These are phyloP conservation scores for Drosophila kikkawai DNA, from an alignment of 1,140 invertebrate species.

Conservation along the genomic window DNA sequence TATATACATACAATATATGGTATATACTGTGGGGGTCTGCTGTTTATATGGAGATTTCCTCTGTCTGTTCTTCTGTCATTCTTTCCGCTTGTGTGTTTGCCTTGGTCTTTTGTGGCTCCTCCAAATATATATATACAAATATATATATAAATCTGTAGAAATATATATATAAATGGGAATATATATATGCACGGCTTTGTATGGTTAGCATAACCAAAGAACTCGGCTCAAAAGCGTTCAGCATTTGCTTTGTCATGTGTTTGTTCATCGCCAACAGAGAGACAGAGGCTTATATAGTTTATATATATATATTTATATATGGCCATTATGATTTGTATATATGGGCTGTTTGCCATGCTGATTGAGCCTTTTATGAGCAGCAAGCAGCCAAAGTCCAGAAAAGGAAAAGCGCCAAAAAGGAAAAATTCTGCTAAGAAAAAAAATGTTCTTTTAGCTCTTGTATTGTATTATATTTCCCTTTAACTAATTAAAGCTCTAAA, in stretches of 20 bases:
- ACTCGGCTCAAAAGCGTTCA: slow-evolving; percentile 62
- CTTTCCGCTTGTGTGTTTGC: slow-evolving; percentile 49
- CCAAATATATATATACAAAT: slow-evolving; percentile 31
- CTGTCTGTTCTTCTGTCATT: slow-evolving; percentile 53
- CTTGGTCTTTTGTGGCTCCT: slow-evolving; percentile 59
- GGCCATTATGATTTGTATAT: slow-evolving; percentile 65
- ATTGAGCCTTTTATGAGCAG: slow-evolving; percentile 65
- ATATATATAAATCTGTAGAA: slow-evolving; percentile 39
- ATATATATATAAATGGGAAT: slow-evolving; percentile 31
- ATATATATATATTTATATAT: slow-evolving; percentile 35
- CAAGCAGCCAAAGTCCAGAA: slow-evolving; percentile 3
- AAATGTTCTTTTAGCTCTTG: too few species aligned
- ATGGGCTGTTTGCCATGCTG: slow-evolving; percentile 70
- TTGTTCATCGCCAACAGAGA: slow-evolving; percentile 39
- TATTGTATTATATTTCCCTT: neutral
- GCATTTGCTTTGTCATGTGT: slow-evolving; percentile 69
- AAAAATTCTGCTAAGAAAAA: slow-evolving; percentile 20
- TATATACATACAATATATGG: slow-evolving; percentile 17
- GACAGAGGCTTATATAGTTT: slow-evolving; percentile 8
- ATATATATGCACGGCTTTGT: slow-evolving; percentile 29
- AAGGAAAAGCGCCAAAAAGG: slow-evolving; percentile 28
- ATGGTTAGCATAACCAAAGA: slow-evolving; percentile 51
- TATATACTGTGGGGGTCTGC: slow-evolving; percentile 48
- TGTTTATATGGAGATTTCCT: slow-evolving; percentile 64
- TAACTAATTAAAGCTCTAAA: neutral